Percentiles rank a stretch among this genome's conserved stretches.
Evolutionary conservation across 2,797 vertebrate species (phyloP).

Genomic region (Hypotaenidia philippensis): DNA sequence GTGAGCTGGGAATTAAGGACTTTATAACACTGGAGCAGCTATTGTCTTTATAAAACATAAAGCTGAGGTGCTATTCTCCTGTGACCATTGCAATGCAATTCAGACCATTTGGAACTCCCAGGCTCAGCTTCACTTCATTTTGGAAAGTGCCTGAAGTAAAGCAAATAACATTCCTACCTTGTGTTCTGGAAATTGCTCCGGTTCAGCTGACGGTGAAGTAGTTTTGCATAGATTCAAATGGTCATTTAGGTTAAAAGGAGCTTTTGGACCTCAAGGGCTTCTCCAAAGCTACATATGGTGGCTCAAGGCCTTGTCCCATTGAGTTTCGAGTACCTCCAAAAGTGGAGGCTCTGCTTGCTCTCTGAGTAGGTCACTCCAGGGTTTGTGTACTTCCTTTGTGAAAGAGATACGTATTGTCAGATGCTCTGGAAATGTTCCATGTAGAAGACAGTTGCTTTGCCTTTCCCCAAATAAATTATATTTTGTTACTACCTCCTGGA

Average conservation of each 20-base stretch:
- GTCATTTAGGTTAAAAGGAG: background rate
- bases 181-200: background rate
- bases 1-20: background rate
- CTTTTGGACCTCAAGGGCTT: background rate
- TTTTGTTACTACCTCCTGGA: background rate
- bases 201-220: background rate
- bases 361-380: background rate
- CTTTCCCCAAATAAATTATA: background rate
- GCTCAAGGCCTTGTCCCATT: background rate
- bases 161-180: background rate
- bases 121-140: background rate
- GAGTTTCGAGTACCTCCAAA: background rate
- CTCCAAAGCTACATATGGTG: background rate
- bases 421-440: background rate
- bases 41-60: background rate
- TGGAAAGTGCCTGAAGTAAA: background rate
- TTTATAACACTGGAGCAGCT: background rate
- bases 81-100: background rate
- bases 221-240: background rate
- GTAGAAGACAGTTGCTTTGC: background rate
- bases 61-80: background rate
- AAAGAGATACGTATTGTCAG: background rate
- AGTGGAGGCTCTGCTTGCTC: background rate
- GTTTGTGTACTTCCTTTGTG: background rate
- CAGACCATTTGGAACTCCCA: background rate